These are phyloP conservation scores for Oryzias woworae DNA, from an alignment of 2,113 vertebrate species.

Conservation along the genomic window DNA sequence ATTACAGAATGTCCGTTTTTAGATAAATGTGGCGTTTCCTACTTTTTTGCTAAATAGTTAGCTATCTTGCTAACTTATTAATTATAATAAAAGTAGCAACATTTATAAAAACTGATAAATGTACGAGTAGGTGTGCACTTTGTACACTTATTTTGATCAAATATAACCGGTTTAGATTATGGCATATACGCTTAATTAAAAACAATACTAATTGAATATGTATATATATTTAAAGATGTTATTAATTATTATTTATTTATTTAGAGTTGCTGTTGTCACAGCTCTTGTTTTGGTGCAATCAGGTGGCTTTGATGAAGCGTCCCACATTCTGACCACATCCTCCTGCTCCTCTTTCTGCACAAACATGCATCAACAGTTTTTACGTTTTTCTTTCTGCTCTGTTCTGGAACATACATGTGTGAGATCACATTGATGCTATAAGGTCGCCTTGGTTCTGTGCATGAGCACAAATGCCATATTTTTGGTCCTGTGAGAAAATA, in stretches of 20 bases:
- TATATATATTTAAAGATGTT: too few species aligned
- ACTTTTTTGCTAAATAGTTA: slow-evolving; percentile 54
- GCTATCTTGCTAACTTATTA: slow-evolving; percentile 21
- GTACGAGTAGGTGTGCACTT: too few species aligned
- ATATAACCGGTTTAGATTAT: too few species aligned
- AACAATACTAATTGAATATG: too few species aligned
- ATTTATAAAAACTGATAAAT: not conserved
- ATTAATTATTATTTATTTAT: too few species aligned
- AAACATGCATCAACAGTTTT: slow-evolving; percentile 4
- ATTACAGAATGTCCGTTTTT: not conserved
- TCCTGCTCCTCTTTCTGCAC: slow-evolving; percentile 12
- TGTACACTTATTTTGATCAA: too few species aligned
- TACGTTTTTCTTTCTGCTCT: not conserved
- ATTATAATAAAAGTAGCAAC: not conserved
- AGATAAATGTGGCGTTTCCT: slow-evolving; percentile 25
- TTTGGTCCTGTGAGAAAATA: not conserved
- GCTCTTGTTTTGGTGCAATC: slow-evolving; percentile 9
- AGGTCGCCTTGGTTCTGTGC: not conserved
- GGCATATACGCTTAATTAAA: too few species aligned
- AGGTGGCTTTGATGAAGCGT: slow-evolving; percentile 15
- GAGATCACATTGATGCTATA: not conserved
- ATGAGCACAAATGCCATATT: too few species aligned
- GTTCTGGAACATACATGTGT: not conserved
- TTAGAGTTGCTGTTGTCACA: not conserved
- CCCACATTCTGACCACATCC: slow-evolving; percentile 51